phyloP scores from a whole-genome alignment of 2,113 vertebrate genomes.

The Dolichotis patagonum region DNA sequence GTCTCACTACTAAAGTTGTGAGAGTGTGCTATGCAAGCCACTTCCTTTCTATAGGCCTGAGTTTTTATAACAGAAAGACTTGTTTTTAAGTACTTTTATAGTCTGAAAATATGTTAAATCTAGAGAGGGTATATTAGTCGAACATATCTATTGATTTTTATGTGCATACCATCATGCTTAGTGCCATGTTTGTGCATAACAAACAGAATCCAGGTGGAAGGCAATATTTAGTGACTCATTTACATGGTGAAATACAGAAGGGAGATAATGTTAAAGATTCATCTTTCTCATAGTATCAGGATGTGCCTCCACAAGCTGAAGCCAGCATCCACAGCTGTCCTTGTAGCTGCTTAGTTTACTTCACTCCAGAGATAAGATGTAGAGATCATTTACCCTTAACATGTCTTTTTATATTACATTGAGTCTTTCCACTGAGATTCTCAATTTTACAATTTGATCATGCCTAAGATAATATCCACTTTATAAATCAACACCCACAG shows the following conservation, averaged over 20 bases:
- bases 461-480: background rate
- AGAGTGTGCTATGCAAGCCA: background rate
- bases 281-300: background rate
- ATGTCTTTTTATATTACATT: background rate
- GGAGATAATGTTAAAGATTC: background rate
- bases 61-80: background rate
- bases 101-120: background rate
- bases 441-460: background rate
- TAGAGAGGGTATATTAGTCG: background rate
- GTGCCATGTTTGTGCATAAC: background rate
- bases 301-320: background rate
- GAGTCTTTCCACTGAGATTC: background rate
- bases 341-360: background rate
- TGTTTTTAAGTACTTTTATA: constrained; percentile 25
- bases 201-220: background rate
- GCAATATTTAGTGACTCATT: background rate
- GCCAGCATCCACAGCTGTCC: background rate
- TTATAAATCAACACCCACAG: background rate
- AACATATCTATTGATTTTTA: background rate
- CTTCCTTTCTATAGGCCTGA: background rate
- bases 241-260: background rate
- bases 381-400: background rate
- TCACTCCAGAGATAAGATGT: background rate
- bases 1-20: background rate
- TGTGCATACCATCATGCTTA: background rate